Base-by-base conservation (phyloP, 1,140 invertebrate genomes). In the Cotesia chilonis region DNA sequence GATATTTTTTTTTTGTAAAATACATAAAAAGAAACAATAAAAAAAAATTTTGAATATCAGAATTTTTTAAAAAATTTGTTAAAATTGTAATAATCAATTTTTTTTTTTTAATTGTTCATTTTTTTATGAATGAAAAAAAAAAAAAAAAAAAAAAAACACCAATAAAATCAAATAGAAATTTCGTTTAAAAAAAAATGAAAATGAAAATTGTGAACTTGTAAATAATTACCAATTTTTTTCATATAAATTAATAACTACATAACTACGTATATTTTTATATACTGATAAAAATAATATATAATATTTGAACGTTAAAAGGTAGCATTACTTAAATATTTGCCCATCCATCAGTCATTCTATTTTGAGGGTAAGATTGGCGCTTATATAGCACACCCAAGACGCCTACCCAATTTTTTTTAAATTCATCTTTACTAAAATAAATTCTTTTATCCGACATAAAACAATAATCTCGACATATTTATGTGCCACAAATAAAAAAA, bases 311-410 rank as follows among this genome's bases (percentile, higher is more conserved):
- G 12, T 70, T 65, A 52, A 57, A 64, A 52, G 47, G 54, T 36
- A 47, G 55, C 12, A n/a, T 74, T 60, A 37, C 55, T 74, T 47
- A 70, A 68, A 64, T 71, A 65, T 51, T 71, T 55, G 70, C 66
- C n/a, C 59, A 70, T 68, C 66, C 60, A 70, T 66, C 70, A 68
- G 64, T 75, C 74, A 75, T 75, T 75, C 74, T 75, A 75, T 75
- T 75, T 72, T 64, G 28, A 67, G 59, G 68, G 35, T 38, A 14
- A 12, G 10, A 65, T 71, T 37, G 60, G 60, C 71, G 65, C 35
- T 72, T 17, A 54, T 47, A 47, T 47, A 6, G 41, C 41, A 47
- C 41, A 52, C 14, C 12, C 57, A 10, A 52, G 52, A 47, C 52
- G 69, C 61, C 36, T n/a, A 71, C 38, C 36, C 28, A 47, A 28